Percentiles rank a stretch among this genome's conserved stretches.
These are phyloP conservation scores for Atherinosoma microstoma DNA, from an alignment of 2,797 vertebrate species.

Conservation along the genomic window DNA sequence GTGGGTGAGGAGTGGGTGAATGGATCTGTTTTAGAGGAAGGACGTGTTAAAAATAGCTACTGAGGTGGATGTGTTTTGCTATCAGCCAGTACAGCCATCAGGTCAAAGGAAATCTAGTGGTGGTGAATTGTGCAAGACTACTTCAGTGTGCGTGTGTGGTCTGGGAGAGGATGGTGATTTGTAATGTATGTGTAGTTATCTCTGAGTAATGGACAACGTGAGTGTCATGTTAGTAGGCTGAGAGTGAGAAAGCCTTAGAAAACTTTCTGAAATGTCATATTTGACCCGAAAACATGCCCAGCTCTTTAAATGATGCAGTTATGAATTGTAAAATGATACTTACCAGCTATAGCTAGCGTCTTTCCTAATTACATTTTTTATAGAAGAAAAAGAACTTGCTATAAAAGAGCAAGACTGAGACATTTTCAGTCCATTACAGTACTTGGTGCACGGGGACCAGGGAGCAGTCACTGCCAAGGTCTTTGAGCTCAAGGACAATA, in stretches of 20 bases:
- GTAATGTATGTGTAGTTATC: slow-evolving; percentile 10
- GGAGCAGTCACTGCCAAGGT: not conserved
- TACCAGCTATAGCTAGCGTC: not conserved
- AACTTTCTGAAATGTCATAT: slow-evolving; percentile 16
- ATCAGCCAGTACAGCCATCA: not conserved
- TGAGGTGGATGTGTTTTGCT: slow-evolving; percentile 25
- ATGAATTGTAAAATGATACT: not conserved
- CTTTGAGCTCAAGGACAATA: slow-evolving; percentile 22
- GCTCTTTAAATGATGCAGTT: slow-evolving; percentile 5
- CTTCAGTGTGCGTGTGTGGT: slow-evolving; percentile 18
- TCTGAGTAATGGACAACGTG: slow-evolving; percentile 23
- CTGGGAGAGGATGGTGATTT: slow-evolving; percentile 35
- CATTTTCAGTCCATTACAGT: not conserved
- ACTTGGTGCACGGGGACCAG: not conserved
- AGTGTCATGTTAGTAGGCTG: slow-evolving; percentile 25
- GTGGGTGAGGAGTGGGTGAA: slow-evolving; percentile 21
- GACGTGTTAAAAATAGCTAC: slow-evolving; percentile 23
- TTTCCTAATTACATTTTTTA: not conserved
- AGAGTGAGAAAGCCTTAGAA: slow-evolving; percentile 20
- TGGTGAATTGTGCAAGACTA: slow-evolving; percentile 9
- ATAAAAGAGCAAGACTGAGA: slow-evolving; percentile 1
- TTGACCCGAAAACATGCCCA: slow-evolving; percentile 12
- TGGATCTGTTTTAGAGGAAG: slow-evolving; percentile 31
- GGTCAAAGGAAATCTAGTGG: not conserved
- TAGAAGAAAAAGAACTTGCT: not conserved